Base-by-base conservation (phyloP, 2,797 vertebrate species). In the Sebastes minor region DNA sequence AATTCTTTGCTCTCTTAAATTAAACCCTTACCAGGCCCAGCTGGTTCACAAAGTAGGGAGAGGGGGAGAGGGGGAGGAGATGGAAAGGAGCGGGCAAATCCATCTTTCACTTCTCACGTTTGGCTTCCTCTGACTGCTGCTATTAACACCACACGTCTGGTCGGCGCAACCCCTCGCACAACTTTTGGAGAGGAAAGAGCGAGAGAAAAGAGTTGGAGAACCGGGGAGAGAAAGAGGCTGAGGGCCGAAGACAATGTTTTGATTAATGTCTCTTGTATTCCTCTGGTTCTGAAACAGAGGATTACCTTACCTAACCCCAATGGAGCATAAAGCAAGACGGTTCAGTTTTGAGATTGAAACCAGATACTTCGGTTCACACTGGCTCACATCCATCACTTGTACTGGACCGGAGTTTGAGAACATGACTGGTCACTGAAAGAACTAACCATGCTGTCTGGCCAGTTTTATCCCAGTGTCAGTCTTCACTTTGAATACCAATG, bases 1-100 rank as follows among this genome's bases (percentile, higher is more conserved):
- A 95, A 95, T 95, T 94, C 91, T 92, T 91, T 76, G 70, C 85
- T 87, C 91, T 94, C 94, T 84, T 95, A 95, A 95, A 95, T 95
- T 90, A 94, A 95, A 87, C 90, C 87, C 90, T 89, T 90, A 88
- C 88, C 89, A 85, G 89, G 72, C 66, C 86, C 94, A 95, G 92
- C 90, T 93, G 92, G 86, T 92, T 87, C 83, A 84, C 84, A 67
- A 84, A 88, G 84, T 23, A 64, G 71, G 78, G 78, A 82, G 53
- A 55, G 56, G 53, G 63, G 25, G 59, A 78, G 59, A 22, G 22
- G 55, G 73, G 66, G 55, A 66, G 65, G 71, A 74, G 78, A 90
- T 81, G 87, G 86, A 87, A 83, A 78, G 77, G 56, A 88, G 78
- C 56, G 2, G 85, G 84, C 83, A 79, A 86, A 92, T 87, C 69